phyloP scores from a whole-genome alignment of 2,797 vertebrate genomes.

The Sebastiscus tertius region DNA sequence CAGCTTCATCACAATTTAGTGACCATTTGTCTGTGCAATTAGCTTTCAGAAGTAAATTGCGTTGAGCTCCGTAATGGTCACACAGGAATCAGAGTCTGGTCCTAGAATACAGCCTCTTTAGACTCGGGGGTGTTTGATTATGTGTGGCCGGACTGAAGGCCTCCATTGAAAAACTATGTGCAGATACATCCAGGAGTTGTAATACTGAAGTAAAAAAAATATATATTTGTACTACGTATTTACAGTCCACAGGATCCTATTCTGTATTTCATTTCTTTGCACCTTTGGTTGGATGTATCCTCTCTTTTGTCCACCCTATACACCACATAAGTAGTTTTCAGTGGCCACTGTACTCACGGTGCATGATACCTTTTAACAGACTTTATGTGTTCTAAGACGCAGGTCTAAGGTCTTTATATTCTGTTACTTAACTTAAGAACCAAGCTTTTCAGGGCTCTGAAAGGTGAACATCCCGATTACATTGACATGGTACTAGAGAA shows the following conservation, averaged over 20 bases:
- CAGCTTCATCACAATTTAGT: constrained; percentile 14
- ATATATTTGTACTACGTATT: not conserved
- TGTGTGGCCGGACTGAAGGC: not conserved
- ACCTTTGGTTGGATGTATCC: not conserved
- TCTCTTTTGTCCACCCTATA: not conserved
- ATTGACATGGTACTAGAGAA: not conserved
- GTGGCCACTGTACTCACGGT: not conserved
- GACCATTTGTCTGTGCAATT: constrained; percentile 10
- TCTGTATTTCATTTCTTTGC: not conserved
- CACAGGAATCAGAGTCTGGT: not conserved
- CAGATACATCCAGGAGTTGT: not conserved
- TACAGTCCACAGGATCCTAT: not conserved
- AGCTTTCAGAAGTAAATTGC: constrained; percentile 20
- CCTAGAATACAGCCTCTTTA: not conserved
- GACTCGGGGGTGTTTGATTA: not conserved
- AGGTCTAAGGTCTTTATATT: not conserved
- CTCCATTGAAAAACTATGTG: not conserved
- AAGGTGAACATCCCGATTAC: not conserved
- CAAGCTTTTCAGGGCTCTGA: not conserved
- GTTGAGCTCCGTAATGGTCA: not conserved
- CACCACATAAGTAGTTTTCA: not conserved
- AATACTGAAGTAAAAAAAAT: not conserved
- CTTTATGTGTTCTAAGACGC: not conserved
- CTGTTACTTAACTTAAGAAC: not conserved
- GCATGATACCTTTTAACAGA: not conserved